phyloP scores from a whole-genome alignment of 2,797 vertebrate genomes.

The Tragopan temminckii region DNA sequence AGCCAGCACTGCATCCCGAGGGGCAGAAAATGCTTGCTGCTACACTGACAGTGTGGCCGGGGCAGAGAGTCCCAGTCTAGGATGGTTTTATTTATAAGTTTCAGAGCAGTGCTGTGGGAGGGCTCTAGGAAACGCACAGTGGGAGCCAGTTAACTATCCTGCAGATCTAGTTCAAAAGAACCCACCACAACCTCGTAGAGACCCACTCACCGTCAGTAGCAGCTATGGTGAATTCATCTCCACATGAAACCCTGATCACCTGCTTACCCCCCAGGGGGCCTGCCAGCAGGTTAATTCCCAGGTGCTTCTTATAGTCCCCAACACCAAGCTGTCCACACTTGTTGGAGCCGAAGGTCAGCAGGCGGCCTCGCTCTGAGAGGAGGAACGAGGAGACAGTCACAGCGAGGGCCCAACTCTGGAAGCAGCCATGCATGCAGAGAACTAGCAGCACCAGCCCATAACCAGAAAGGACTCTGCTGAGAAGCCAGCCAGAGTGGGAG shows the following conservation, averaged over 20 bases:
- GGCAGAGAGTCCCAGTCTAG: not conserved
- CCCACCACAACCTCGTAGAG: not conserved
- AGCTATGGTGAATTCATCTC: constrained; percentile 97
- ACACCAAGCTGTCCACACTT: constrained; percentile 97
- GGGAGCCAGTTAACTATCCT: not conserved
- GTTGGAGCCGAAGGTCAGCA: constrained; percentile 97
- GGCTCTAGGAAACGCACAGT: not conserved
- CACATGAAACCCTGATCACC: constrained; percentile 94
- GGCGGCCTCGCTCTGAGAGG: constrained; percentile 89
- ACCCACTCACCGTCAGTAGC: constrained; percentile 92
- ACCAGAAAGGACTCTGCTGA: not conserved
- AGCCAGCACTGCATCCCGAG: not conserved
- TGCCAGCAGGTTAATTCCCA: constrained; percentile 92
- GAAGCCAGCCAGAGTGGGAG: not conserved
- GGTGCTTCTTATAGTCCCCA: constrained; percentile 96
- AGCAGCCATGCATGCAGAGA: not conserved
- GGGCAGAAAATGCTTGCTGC: not conserved
- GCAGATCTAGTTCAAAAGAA: not conserved
- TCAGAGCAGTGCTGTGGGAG: accelerated
- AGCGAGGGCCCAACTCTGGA: not conserved
- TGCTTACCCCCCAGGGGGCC: constrained; percentile 95
- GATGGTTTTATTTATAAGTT: not conserved
- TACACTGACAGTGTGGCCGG: not conserved
- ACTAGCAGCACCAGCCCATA: not conserved
- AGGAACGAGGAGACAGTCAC: constrained; percentile 36